A percentile compares a stretch with the other conserved stretches of the same genome.
Evolutionary conservation across 1,140 invertebrate species (phyloP).

Genomic region (Drosophila trapezifrons): DNA sequence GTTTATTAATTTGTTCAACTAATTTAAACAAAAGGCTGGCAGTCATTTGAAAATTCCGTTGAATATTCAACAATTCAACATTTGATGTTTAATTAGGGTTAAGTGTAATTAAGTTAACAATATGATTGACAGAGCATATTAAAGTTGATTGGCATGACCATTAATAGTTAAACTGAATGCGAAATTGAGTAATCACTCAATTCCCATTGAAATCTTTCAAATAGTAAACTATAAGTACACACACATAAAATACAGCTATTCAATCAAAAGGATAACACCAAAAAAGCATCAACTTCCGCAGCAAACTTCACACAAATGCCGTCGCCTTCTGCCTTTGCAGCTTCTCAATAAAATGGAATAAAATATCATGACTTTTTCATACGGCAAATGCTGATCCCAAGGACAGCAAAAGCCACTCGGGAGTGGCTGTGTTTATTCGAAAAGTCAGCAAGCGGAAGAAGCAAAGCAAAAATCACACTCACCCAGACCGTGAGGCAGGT

Average conservation of each 20-base stretch:
- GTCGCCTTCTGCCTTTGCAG: background rate
- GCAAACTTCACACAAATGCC: background rate
- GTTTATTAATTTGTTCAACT: background rate
- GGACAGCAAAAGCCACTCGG: slow-evolving; percentile 35
- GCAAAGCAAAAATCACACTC: slow-evolving; percentile 57
- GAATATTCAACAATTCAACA: too few species aligned
- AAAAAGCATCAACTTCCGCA: slow-evolving; percentile 60
- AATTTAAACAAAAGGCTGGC: too few species aligned
- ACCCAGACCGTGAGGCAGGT: slow-evolving; percentile 88
- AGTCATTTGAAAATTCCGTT: background rate
- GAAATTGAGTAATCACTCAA: background rate
- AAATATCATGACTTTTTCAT: slow-evolving; percentile 72
- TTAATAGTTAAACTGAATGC: background rate
- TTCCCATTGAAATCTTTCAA: background rate
- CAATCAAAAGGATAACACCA: slow-evolving; percentile 59
- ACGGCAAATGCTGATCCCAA: slow-evolving; percentile 40
- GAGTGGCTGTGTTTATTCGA: slow-evolving; percentile 27
- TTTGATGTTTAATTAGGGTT: background rate
- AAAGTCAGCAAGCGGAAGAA: slow-evolving; percentile 12
- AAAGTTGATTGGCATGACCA: slow-evolving; percentile 1
- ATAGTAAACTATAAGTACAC: background rate
- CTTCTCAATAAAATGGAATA: slow-evolving; percentile 25
- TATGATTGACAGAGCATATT: background rate
- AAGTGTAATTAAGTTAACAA: background rate
- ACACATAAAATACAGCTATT: slow-evolving; percentile 8